Base-by-base conservation (phyloP, 2,113 vertebrate species). In the Chloropsis hardwickii region DNA sequence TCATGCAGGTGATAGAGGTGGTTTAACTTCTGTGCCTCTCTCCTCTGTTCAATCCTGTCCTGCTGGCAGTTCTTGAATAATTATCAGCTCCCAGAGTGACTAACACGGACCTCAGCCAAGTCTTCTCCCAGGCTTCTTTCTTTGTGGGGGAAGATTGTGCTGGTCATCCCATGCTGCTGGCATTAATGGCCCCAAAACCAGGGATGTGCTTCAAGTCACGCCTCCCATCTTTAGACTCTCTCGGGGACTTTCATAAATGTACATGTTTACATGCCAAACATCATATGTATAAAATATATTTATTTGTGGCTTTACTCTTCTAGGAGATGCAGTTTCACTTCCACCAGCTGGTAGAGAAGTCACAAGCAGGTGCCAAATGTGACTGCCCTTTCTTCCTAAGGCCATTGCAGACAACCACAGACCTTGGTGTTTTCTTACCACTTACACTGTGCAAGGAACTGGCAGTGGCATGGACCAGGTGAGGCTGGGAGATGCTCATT, bases 201-300 rank as follows among this genome's bases (percentile, higher is more conserved):
- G 42, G 19, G 11, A 45, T n/a, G 5, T 15, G 16, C 44, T 39
- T 50, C 23, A n/a, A 17, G n/a, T 61, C 50, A 56, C 0, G 0
- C 6, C 9, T 39, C 28, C 53, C 24, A 8, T 53, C 61, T 51
- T 74, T n/a, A 35, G 40, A 17, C 10, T 44, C 15, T 35, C 64
- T 37, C 16, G 60, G 6, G 40, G 57, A 44, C 57, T 79, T 81
- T 44, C 39, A 53, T 54, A 71, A 83, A 80, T 35, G 9, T 0
- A 74, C 21, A 28, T 27, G 14, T 13, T 51, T 29, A 57, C 6
- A 8, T 18, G 16, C 40, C 48, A 81, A 53, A 67, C 16, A 21
- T 47, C 11, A 5, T n/a, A 25, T 12, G 11, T 40, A 45, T 69
- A 40, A 64, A 50, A 60, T 69, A 10, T 7, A 54, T 54, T 78